phyloP scores from a whole-genome alignment of 2,888 invertebrate genomes.

The Rutpela maculata region DNA sequence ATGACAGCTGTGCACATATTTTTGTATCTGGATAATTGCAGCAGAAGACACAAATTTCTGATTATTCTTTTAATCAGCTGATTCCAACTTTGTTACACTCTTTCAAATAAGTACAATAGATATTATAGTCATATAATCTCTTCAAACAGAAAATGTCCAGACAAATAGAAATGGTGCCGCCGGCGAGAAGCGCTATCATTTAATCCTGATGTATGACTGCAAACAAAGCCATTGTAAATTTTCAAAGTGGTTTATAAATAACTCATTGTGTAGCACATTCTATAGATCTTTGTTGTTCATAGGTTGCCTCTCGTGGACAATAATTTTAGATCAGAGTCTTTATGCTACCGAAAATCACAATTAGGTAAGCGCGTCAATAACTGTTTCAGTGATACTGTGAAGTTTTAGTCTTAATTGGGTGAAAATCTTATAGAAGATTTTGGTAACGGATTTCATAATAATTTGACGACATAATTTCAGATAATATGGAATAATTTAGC shows the following conservation, averaged over 20 bases:
- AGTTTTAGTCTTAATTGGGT: no score
- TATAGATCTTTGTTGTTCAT: not conserved
- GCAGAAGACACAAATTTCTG: no score
- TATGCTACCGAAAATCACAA: not conserved
- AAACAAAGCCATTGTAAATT: constrained; percentile 25
- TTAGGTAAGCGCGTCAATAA: not conserved
- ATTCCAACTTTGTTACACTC: not conserved
- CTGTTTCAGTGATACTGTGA: no score
- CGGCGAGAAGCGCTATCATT: constrained; percentile 30
- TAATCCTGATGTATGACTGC: constrained; percentile 38
- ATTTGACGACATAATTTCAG: no score
- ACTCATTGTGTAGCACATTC: not conserved
- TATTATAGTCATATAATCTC: constrained; percentile 28
- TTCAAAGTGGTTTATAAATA: constrained; percentile 22
- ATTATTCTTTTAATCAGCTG: not conserved
- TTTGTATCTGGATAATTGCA: no score
- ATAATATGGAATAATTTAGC: no score
- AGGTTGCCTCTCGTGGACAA: not conserved
- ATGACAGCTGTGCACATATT: no score
- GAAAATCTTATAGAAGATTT: no score
- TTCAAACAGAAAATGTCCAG: constrained; percentile 33
- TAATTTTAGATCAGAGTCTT: not conserved
- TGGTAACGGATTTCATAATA: no score
- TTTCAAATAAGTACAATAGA: not conserved
- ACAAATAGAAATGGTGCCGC: constrained; percentile 18